Conservation (phyloP, 1,140 invertebrate species). For the Plutomurus gul region DNA sequence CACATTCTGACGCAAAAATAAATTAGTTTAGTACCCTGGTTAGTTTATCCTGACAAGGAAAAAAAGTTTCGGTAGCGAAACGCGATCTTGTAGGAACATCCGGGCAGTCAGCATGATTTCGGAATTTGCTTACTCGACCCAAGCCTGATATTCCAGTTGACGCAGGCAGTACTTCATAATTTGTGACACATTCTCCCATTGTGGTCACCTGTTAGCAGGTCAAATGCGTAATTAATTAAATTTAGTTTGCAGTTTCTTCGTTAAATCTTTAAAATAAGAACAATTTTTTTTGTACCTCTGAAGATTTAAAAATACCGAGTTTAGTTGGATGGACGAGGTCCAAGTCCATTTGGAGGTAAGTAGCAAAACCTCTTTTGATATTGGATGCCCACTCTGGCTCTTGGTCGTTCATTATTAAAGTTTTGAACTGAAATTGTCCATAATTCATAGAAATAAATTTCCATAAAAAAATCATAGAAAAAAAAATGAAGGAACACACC, state of each 20-base stretch:
- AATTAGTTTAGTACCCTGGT: constrained; percentile 33
- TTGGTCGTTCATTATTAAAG: constrained; percentile 51
- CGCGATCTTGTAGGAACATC: constrained; percentile 41
- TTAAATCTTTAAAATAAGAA: too few relatives aligned
- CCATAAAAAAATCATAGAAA: neutral
- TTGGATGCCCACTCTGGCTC: constrained; percentile 52
- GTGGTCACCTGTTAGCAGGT: constrained; percentile 42
- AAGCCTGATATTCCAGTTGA: constrained; percentile 32
- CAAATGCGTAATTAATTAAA: too few relatives aligned
- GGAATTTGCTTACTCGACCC: constrained; percentile 42
- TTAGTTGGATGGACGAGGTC: neutral
- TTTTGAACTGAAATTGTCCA: constrained; percentile 45
- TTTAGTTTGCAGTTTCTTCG: too few relatives aligned
- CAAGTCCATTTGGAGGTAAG: constrained; percentile 50
- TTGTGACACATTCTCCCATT: constrained; percentile 50
- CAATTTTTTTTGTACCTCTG: constrained; percentile 48
- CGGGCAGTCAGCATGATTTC: constrained; percentile 52
- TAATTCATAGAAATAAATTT: neutral
- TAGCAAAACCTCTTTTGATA: constrained; percentile 51
- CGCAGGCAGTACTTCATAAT: constrained; percentile 46
- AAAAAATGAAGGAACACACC: constrained; percentile 8
- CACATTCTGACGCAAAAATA: neutral
- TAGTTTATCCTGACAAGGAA: constrained; percentile 37
- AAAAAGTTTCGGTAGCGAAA: constrained; percentile 19
- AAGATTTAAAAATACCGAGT: constrained; percentile 26